Conservation (phyloP, 2,797 vertebrate genomes). For the Ptychobarbus kaznakovi region DNA sequence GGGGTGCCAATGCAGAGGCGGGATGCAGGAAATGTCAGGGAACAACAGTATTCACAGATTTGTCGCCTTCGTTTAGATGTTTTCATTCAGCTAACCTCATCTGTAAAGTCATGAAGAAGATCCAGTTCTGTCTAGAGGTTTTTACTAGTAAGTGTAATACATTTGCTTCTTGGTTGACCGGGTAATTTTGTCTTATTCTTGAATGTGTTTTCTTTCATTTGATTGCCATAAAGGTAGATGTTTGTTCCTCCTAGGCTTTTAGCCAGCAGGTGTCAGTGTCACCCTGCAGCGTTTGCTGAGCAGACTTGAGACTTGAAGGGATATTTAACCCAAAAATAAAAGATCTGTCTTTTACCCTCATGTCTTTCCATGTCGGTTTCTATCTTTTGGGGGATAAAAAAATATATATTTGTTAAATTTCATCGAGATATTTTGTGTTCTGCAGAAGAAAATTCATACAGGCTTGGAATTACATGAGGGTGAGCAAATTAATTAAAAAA, state of each 20-base stretch:
- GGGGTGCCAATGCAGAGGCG: constrained; percentile 31
- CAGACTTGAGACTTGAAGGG: not conserved
- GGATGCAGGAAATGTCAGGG: not conserved
- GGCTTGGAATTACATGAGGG: no score
- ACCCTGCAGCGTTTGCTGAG: not conserved
- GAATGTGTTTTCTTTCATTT: not conserved
- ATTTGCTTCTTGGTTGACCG: not conserved
- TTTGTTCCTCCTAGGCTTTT: not conserved
- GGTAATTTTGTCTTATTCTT: not conserved
- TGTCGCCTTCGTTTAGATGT: not conserved
- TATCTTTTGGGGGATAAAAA: not conserved
- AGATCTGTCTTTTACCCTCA: not conserved
- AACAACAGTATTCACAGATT: not conserved
- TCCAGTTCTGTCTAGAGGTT: not conserved
- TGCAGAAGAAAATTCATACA: no score
- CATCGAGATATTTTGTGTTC: no score
- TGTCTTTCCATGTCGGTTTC: not conserved
- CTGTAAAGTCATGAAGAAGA: not conserved
- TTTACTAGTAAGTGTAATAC: not conserved
- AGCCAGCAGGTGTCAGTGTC: constrained; percentile 32
- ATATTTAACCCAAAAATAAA: not conserved
- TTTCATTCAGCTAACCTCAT: not conserved
- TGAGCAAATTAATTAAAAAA: no score
- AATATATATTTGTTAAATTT: no score
- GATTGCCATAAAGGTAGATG: not conserved